phyloP scores from a whole-genome alignment of 2,797 vertebrate genomes.

The Cyprinella venusta region DNA sequence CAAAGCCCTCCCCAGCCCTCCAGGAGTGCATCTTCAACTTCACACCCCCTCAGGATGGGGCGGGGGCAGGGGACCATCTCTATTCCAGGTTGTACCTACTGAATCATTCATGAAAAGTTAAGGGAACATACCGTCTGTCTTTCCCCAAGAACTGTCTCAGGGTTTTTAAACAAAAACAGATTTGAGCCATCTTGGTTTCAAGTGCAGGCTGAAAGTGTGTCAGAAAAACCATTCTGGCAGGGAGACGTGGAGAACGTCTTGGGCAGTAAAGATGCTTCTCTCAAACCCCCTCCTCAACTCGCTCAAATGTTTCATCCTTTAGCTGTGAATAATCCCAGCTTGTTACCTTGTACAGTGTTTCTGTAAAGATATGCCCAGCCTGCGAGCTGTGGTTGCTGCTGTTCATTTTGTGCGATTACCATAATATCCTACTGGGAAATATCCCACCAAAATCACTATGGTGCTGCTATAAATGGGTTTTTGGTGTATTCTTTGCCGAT shows the following conservation, averaged over 20 bases:
- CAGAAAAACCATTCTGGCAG: constrained; percentile 65
- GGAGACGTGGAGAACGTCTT: constrained; percentile 54
- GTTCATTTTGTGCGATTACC: constrained; percentile 3
- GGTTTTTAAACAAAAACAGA: constrained; percentile 36
- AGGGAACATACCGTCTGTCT: constrained; percentile 55
- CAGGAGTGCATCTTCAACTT: constrained; percentile 47
- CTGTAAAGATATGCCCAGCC: constrained; percentile 26
- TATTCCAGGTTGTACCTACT: constrained; percentile 62
- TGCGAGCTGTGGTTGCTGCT: constrained; percentile 25
- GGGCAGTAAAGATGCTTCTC: constrained; percentile 41
- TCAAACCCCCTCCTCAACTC: constrained; percentile 11
- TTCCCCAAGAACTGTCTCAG: constrained; percentile 37
- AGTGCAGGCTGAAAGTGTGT: constrained; percentile 59
- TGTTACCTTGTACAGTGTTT: constrained; percentile 25
- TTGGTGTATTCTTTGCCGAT: neutral
- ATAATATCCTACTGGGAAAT: neutral
- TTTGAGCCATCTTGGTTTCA: constrained; percentile 63
- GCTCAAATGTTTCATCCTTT: constrained; percentile 18
- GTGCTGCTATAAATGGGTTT: constrained; percentile 5
- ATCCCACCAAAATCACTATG: neutral
- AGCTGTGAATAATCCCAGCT: constrained; percentile 42
- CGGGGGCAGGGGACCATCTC: constrained; percentile 46
- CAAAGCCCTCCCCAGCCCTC: constrained; percentile 19
- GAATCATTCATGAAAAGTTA: constrained; percentile 68
- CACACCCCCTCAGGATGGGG: constrained; percentile 43